A percentile compares a stretch with the other conserved stretches of the same genome.
phyloP scores from a whole-genome alignment of 2,113 vertebrate species.

The Lepisosteus osseus region DNA sequence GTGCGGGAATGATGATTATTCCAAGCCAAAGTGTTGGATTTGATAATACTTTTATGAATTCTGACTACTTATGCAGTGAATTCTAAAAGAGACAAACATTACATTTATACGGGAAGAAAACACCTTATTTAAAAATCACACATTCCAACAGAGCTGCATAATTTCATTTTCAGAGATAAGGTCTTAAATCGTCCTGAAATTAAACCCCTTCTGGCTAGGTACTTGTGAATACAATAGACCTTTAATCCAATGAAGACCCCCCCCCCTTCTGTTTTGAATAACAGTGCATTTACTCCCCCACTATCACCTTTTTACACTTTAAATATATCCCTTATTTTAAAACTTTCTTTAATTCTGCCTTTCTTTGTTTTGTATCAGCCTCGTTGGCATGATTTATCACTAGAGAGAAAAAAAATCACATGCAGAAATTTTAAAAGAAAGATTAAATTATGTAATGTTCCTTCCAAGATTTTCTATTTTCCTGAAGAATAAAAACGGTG shows the following conservation, averaged over 20 bases:
- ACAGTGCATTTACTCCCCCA: conserved; percentile 56
- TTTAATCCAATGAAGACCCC: conserved; percentile 71
- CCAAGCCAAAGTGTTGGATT: conserved; percentile 34
- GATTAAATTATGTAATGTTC: conserved; percentile 31
- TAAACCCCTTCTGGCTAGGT: conserved; percentile 76
- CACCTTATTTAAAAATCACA: conserved; percentile 73
- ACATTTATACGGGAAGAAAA: neutral
- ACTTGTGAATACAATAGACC: conserved; percentile 80
- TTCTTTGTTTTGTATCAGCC: conserved; percentile 49
- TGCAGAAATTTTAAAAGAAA: conserved; percentile 18
- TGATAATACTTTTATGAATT: conserved; percentile 64
- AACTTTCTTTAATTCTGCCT: conserved; percentile 23
- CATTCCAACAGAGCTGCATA: conserved; percentile 60
- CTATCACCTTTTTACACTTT: conserved; percentile 49
- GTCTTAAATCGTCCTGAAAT: conserved; percentile 77
- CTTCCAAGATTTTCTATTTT: neutral
- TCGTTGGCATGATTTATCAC: conserved; percentile 40
- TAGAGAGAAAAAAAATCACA: conserved; percentile 30
- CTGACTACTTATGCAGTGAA: conserved; percentile 54
- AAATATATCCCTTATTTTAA: conserved; percentile 57
- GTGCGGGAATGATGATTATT: neutral
- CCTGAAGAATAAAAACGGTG: conserved; percentile 21
- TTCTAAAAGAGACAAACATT: conserved; percentile 60
- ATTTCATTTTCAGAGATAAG: conserved; percentile 76
- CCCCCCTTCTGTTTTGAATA: conserved; percentile 56